Percentiles rank a stretch among this genome's conserved stretches.
Conservation (phyloP, 2,888 invertebrate genomes). For the Macaria liturata region DNA sequence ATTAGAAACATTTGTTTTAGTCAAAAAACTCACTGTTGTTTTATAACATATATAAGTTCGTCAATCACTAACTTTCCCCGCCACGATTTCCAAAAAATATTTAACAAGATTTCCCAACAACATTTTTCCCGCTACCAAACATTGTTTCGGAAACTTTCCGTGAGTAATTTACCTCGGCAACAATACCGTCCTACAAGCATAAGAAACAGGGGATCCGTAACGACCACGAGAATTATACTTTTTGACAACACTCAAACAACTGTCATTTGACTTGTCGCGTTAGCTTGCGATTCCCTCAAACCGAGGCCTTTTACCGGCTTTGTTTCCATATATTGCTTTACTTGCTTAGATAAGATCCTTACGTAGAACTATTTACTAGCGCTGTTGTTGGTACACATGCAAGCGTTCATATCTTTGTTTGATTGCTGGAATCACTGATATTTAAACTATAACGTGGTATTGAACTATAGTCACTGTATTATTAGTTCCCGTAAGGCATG, state of each 20-base stretch:
- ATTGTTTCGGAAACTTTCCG: constrained; percentile 21
- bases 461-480: too few relatives aligned
- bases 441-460: constrained; percentile 1
- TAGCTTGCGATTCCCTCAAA: constrained; percentile 44
- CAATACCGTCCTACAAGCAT: constrained; percentile 38
- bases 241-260: constrained; percentile 63
- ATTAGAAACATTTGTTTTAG: too few relatives aligned
- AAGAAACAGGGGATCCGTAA: constrained; percentile 43
- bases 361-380: constrained; percentile 39
- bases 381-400: constrained; percentile 34
- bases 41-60: too few relatives aligned
- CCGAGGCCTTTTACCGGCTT: constrained; percentile 36
- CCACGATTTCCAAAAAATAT: too few relatives aligned
- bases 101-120: too few relatives aligned
- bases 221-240: constrained; percentile 50
- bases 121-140: neutral
- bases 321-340: constrained; percentile 36
- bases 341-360: constrained; percentile 31
- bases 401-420: too few relatives aligned
- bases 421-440: neutral
- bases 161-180: constrained; percentile 33
- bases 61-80: too few relatives aligned
- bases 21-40: too few relatives aligned
- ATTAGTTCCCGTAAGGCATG: too few relatives aligned
- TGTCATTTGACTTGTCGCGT: constrained; percentile 66